Evolutionary conservation across 2,113 vertebrate genomes (phyloP).

Genomic region (Dasyornis broadbenti): DNA sequence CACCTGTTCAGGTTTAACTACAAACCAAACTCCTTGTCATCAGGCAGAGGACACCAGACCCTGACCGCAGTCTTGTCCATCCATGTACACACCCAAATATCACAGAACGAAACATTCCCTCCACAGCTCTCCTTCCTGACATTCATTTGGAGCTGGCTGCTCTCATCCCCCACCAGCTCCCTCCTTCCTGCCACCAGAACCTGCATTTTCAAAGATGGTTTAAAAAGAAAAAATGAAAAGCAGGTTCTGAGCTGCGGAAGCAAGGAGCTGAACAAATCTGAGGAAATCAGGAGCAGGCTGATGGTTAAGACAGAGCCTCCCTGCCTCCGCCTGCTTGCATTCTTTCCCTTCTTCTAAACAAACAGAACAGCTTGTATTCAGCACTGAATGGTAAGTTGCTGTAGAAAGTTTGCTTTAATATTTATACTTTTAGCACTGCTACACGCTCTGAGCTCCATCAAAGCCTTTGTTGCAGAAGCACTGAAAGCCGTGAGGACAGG

Average conservation of each 20-base stretch:
- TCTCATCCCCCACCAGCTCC: not conserved
- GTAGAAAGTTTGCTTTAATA: conserved; percentile 70
- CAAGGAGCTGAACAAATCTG: conserved; percentile 7
- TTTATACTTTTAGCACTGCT: conserved; percentile 63
- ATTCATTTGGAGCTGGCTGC: not conserved
- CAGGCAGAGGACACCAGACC: not conserved
- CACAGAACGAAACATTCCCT: not conserved
- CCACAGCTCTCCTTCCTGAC: not conserved
- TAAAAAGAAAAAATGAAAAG: not conserved
- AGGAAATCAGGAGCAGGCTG: not conserved
- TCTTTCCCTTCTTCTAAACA: conserved; percentile 27
- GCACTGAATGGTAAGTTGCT: conserved; percentile 63
- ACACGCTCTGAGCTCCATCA: conserved; percentile 54
- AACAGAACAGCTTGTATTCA: conserved; percentile 64
- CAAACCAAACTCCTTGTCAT: not conserved
- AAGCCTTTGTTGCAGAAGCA: conserved; percentile 50
- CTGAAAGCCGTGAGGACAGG: conserved; percentile 28
- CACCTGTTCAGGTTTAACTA: not conserved
- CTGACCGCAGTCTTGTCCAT: not conserved
- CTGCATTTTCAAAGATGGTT: not conserved
- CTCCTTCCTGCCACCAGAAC: not conserved
- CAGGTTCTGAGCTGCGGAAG: conserved; percentile 7
- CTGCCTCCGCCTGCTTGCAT: not conserved
- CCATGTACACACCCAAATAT: fast-evolving
- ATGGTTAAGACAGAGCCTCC: not conserved